A percentile compares a stretch with the other conserved stretches of the same genome.
Evolutionary conservation across 2,113 vertebrate species (phyloP).

Genomic region (Plestiodon gilberti): DNA sequence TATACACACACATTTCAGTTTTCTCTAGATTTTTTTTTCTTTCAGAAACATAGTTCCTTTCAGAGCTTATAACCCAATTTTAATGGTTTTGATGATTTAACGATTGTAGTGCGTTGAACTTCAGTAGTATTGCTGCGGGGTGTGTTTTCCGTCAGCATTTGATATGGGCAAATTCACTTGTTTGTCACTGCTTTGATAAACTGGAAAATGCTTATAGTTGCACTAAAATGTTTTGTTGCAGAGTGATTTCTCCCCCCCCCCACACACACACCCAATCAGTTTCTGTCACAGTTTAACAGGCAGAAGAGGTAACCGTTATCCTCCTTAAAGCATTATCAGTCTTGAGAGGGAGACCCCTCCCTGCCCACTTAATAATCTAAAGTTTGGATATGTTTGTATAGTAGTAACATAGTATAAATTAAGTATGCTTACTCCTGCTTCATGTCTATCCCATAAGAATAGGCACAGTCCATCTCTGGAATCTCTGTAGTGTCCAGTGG

Average conservation of each 20-base stretch:
- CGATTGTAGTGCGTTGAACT: constrained; percentile 67
- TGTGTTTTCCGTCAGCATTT: constrained; percentile 74
- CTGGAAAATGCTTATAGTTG: constrained; percentile 68
- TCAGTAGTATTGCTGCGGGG: constrained; percentile 66
- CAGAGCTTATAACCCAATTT: constrained; percentile 70
- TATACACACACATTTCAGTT: constrained; percentile 50
- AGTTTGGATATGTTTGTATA: accelerated
- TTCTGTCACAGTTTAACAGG: constrained; percentile 39
- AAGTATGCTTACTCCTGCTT: not conserved
- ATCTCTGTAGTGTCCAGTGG: not conserved
- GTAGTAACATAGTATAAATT: accelerated
- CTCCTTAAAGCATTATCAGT: constrained; percentile 3
- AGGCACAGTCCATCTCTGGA: not conserved
- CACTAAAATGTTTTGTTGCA: constrained; percentile 31
- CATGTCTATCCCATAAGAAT: not conserved
- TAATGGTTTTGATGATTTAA: constrained; percentile 81
- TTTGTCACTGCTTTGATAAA: constrained; percentile 70
- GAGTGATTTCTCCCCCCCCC: constrained; percentile 17
- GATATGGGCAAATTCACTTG: constrained; percentile 72
- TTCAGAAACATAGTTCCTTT: constrained; percentile 62
- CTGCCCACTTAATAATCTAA: not conserved
- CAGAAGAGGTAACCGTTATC: constrained; percentile 13
- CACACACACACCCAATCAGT: constrained; percentile 43
- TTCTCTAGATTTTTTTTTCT: constrained; percentile 44
- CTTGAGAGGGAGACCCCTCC: not conserved